Evolutionary conservation across 2,888 invertebrate genomes (phyloP), one percentile per base, ranked within the genome.

Genomic region (Heliconius sara): DNA sequence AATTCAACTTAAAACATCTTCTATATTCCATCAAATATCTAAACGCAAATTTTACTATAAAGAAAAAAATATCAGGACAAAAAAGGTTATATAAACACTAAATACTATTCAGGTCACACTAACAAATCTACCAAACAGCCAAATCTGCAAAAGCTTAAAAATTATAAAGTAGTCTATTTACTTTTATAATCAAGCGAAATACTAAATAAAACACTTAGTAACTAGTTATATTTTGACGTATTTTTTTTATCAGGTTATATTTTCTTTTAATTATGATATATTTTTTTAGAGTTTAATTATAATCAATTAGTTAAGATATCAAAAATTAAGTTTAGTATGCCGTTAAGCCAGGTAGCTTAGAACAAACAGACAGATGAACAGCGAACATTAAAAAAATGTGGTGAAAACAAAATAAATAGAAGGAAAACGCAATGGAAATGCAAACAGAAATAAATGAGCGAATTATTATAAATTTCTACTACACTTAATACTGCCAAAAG

Each of bases 321-420:
- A 77, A 70, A 60, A 30, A 34, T 30, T 65, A 19, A 47, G 47
- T 78, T 76, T 77, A 77, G 71, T 76, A 63, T n/a, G 66, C 63
- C 79, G 75, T 79, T 68, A 78, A 81, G 79, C 81, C 79, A 83
- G 84, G 84, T 84, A 84, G 83, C 83, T 79, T 77, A 83, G 85
- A 82, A 82, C 82, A 77, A 84, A 83, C 84, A 85, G 83, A 84
- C 84, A 85, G 85, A 85, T 80, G 80, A 79, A 82, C 68, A 75
- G 76, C 67, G 79, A 80, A 73, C 68, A 65, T 80, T 27, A 76
- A 39, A 63, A 63, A 70, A 66, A 72, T 22, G 30, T 16, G 12
- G 25, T 60, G 39, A 63, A 78, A 39, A 68, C 22, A 72, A 80
- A 74, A 65, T 9, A 76, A 57, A 79, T 39, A 73, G 63, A 65